A percentile compares a stretch with the other conserved stretches of the same genome.
These are phyloP conservation scores for Crocuta crocuta DNA, from an alignment of 2,113 vertebrate genomes.

Conservation along the genomic window DNA sequence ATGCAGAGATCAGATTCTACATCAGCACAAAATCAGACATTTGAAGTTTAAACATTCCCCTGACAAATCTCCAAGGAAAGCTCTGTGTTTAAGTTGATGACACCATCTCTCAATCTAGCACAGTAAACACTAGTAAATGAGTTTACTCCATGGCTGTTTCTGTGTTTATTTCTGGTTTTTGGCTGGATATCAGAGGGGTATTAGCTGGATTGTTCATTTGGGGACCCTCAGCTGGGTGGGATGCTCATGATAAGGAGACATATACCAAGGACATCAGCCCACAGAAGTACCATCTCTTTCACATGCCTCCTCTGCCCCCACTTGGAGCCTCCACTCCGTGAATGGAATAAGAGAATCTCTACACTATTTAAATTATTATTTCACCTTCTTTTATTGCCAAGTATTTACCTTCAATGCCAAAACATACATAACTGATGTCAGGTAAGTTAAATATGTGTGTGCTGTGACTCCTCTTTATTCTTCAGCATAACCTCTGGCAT, in stretches of 20 bases:
- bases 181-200: not conserved
- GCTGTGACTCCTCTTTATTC: not conserved
- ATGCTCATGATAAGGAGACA: not conserved
- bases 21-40: not conserved
- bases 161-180: not conserved
- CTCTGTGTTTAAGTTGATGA: not conserved
- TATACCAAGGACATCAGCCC: not conserved
- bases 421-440: not conserved
- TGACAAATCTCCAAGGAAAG: not conserved
- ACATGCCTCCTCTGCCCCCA: not conserved
- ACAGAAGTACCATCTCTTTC: not conserved
- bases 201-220: not conserved
- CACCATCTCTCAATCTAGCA: not conserved
- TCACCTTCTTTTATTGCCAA: not conserved
- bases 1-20: not conserved
- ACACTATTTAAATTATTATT: not conserved
- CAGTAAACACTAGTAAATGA: not conserved
- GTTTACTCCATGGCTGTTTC: not conserved
- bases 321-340: not conserved
- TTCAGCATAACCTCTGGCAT: not conserved
- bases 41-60: not conserved
- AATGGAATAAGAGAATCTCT: not conserved
- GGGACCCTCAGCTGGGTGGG: not conserved
- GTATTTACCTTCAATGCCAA: not conserved
- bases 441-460: not conserved